Conservation (phyloP, 2,113 vertebrate genomes). For the human (Homo sapiens) region GRCh38 chrX:19745501-19746000, state of each 20-base stretch:
- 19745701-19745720: background rate
- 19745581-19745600: background rate
- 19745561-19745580: constrained; percentile 30
- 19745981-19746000: background rate
- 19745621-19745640: background rate
- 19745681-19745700: background rate
- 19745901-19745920: background rate
- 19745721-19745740: background rate
- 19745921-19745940: background rate
- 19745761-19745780: background rate
- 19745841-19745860: background rate
- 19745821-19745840: background rate
- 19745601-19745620: background rate
- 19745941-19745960: background rate
- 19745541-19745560: constrained; percentile 68
- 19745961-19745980: background rate
- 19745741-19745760: background rate
- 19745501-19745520: constrained; percentile 59
- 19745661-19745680: background rate
- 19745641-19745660: background rate
- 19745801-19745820: constrained; percentile 22
- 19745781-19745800: background rate
- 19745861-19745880: background rate
- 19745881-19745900: background rate
- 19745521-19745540: constrained; percentile 10